Percentiles rank a stretch among this genome's conserved stretches.
Conservation (phyloP, 2,888 invertebrate species). For the Volucella zonaria region DNA sequence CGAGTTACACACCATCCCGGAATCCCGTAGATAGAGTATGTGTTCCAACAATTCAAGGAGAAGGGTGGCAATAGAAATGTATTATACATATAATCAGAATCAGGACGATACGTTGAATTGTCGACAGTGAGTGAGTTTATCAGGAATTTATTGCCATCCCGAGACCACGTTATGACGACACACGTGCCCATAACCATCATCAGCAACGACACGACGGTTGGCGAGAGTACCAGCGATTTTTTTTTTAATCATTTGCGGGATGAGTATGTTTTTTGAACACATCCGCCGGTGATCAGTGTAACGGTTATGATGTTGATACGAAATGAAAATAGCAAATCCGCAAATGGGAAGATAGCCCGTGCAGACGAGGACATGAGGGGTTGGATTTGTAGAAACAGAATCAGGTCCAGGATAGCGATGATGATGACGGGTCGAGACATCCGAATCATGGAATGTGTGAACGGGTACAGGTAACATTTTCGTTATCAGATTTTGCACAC, state of each 20-base stretch:
- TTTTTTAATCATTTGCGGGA: slow-evolving; percentile 22
- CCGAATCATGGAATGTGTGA: slow-evolving; percentile 47
- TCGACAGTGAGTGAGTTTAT: slow-evolving; percentile 29
- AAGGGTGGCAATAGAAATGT: slow-evolving; percentile 1
- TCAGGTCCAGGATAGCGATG: background rate
- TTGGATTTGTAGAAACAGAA: too few relatives aligned
- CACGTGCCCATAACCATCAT: slow-evolving; percentile 11
- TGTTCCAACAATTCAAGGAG: background rate
- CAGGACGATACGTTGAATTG: slow-evolving; percentile 15
- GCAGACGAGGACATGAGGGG: background rate
- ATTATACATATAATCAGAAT: slow-evolving; percentile 10
- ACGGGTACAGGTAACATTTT: slow-evolving; percentile 52
- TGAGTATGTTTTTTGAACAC: slow-evolving; percentile 3
- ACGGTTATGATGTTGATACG: slow-evolving; percentile 32
- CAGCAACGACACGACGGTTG: background rate
- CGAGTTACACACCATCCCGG: background rate
- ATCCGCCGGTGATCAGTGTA: slow-evolving; percentile 34
- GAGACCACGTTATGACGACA: slow-evolving; percentile 15
- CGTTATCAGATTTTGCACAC: slow-evolving; percentile 66
- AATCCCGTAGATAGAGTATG: background rate
- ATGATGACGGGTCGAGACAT: slow-evolving; percentile 28
- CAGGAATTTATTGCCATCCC: slow-evolving; percentile 31
- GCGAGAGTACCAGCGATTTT: background rate
- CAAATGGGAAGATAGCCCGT: slow-evolving; percentile 4
- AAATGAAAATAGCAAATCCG: slow-evolving; percentile 5